Evolutionary conservation across 2,113 vertebrate genomes (phyloP), one percentile per base, ranked within the genome.

Genomic region (Acrocephalus kingi): DNA sequence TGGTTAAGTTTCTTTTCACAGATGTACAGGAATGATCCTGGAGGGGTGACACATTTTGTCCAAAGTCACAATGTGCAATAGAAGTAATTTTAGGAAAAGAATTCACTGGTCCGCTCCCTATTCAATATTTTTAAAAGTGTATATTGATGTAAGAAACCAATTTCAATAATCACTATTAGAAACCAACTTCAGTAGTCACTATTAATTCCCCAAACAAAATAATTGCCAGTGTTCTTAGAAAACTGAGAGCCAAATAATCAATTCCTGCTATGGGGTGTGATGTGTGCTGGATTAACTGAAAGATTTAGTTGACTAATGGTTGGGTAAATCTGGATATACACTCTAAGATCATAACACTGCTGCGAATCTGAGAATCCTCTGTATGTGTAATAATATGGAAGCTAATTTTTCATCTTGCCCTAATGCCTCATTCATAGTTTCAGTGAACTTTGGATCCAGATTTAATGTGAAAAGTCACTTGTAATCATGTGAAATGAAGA

Each of bases 401-500:
- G 93, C 82, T 93, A 94, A 93, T 93, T 95, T 91, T 92, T 92
- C 56, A 54, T 67, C 82, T 84, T 92, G 51, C 16, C 21, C 11
- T 91, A 66, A 72, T 67, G 62, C 66, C 61, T 75, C 30, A 84
- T 94, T 90, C 82, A 81, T 77, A 84, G 48, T 85, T 94, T 81
- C 79, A 81, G 68, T 84, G 72, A 91, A 74, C 72, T 90, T 81
- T 71, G 52, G 35, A 88, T 93, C 78, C 64, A 87, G 68, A 87
- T 94, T 92, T 66, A 78, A 64, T 84, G 49, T 76, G 88, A 89
- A 81, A 96, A 92, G 73, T 81, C 28, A 0, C 73, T 72, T 84
- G 64, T 93, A 95, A 94, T 94, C 64, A 81, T 84, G 41, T 67
- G 62, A 93, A 96, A 94, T 79, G 35, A 90, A 83, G 87, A 91